These are phyloP conservation scores for Coreoperca whiteheadi DNA, from an alignment of 2,113 vertebrate species.

Conservation along the genomic window DNA sequence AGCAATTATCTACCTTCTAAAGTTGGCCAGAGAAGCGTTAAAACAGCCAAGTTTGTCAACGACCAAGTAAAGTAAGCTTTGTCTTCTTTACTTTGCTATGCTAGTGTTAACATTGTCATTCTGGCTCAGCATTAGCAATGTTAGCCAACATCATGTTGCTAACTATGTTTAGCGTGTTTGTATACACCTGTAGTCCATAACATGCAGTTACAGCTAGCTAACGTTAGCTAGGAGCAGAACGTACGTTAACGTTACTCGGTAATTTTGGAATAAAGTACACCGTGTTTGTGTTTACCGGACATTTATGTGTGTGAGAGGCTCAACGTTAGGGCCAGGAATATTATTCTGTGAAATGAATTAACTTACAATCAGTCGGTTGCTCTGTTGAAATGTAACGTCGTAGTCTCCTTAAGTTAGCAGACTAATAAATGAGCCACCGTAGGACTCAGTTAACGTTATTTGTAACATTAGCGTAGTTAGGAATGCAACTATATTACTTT, in stretches of 20 bases:
- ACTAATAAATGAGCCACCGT: background rate
- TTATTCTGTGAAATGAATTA: background rate
- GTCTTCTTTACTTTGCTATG: background rate
- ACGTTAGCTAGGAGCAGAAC: no score
- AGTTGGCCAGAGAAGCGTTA: no score
- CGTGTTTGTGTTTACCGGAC: no score
- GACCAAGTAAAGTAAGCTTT: slow-evolving; percentile 9
- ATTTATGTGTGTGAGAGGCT: background rate
- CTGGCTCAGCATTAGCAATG: background rate
- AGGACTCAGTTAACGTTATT: background rate
- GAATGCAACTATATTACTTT: background rate
- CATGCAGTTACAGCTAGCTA: background rate
- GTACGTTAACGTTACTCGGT: no score
- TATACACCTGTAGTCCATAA: no score
- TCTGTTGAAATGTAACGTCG: background rate
- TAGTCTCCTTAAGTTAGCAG: background rate
- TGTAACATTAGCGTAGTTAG: no score
- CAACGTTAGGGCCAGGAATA: background rate
- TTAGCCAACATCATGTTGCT: background rate
- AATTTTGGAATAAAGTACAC: no score
- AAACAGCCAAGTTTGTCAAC: background rate
- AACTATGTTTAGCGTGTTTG: background rate
- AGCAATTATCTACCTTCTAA: background rate
- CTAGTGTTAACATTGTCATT: background rate
- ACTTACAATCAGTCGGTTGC: no score